Conservation (phyloP, 2,888 invertebrate genomes). For the Himalopsyche kuldschensis region DNA sequence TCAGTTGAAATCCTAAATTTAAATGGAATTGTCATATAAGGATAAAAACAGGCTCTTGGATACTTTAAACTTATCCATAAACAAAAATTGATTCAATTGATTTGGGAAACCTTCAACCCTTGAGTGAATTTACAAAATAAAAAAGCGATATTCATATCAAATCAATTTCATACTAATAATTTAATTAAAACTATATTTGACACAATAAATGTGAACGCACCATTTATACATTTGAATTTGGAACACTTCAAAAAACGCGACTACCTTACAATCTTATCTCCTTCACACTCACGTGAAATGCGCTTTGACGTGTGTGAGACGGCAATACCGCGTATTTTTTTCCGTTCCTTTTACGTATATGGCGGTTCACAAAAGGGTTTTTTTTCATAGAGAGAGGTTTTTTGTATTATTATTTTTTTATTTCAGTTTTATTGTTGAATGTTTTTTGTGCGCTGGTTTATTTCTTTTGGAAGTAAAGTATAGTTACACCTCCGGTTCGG, state of each 20-base stretch:
- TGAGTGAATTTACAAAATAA: too few species aligned
- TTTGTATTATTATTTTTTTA: neutral
- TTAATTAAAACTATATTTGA: neutral
- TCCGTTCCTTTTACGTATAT: neutral
- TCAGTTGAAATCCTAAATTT: too few species aligned
- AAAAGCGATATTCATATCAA: too few species aligned
- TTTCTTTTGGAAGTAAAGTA: neutral
- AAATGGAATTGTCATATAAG: too few species aligned
- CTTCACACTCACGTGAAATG: neutral
- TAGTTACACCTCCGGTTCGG: neutral
- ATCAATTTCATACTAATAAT: too few species aligned
- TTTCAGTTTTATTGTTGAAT: neutral
- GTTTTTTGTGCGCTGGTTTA: neutral
- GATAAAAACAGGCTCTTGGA: too few species aligned
- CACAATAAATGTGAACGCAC: neutral
- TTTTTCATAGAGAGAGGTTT: neutral
- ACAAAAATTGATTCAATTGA: too few species aligned
- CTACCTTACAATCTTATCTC: neutral
- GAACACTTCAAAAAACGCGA: neutral
- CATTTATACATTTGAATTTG: neutral
- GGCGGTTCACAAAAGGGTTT: neutral
- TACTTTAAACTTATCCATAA: too few species aligned
- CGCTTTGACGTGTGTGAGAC: neutral
- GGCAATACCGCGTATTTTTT: neutral
- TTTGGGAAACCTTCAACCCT: too few species aligned